phyloP scores from a whole-genome alignment of 2,113 vertebrate genomes.

The Oryzias melastigma region DNA sequence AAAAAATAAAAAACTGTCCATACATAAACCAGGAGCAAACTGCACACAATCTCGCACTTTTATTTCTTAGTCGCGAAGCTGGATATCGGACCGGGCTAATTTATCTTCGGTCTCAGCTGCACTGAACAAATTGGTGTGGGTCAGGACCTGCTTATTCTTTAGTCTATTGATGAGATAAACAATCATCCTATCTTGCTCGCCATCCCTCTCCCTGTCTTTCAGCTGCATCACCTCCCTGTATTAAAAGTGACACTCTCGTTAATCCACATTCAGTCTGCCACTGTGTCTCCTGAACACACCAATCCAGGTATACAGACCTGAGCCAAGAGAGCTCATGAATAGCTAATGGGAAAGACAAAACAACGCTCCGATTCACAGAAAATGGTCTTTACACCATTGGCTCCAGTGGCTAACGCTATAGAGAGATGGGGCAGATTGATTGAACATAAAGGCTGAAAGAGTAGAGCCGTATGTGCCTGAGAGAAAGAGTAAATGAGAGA shows the following conservation, averaged over 20 bases:
- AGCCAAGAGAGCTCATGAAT: constrained; percentile 64
- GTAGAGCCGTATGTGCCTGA: constrained; percentile 43
- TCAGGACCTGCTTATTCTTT: constrained; percentile 46
- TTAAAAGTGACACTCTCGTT: constrained; percentile 62
- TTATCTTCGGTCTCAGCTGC: constrained; percentile 38
- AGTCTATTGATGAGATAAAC: constrained; percentile 60
- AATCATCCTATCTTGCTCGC: constrained; percentile 33
- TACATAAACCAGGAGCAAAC: neutral
- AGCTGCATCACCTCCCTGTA: constrained; percentile 43
- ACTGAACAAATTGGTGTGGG: constrained; percentile 43
- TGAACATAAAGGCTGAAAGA: constrained; percentile 57
- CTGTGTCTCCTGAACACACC: constrained; percentile 30
- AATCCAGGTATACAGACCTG: constrained; percentile 49
- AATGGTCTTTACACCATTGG: constrained; percentile 57
- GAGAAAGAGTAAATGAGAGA: constrained; percentile 45
- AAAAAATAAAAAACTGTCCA: neutral
- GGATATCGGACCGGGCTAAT: constrained; percentile 27
- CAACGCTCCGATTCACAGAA: constrained; percentile 52
- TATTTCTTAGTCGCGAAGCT: constrained; percentile 17
- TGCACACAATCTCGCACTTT: neutral
- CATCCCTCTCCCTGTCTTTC: constrained; percentile 4
- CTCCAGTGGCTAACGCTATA: constrained; percentile 31
- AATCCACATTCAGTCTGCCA: constrained; percentile 54
- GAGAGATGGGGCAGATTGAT: constrained; percentile 47
- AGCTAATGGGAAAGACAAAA: constrained; percentile 59